These are phyloP conservation scores for Macroteleia sp. DNA, from an alignment of 2,888 invertebrate genomes.

Conservation along the genomic window DNA sequence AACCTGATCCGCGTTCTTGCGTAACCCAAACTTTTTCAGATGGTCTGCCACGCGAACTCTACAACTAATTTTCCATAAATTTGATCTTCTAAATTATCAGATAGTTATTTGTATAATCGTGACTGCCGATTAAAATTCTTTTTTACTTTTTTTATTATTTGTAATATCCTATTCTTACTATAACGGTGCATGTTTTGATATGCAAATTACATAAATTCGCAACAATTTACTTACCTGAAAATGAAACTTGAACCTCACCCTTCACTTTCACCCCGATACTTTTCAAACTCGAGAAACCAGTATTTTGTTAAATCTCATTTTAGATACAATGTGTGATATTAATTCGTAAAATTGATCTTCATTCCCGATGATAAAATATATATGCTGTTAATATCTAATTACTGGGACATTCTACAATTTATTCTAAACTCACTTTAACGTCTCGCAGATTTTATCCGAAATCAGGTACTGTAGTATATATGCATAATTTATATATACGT, in stretches of 20 bases:
- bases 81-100: no score
- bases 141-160: no score
- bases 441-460: no score
- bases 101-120: no score
- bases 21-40: slow-evolving; percentile 40
- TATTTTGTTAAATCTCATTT: slow-evolving; percentile 44
- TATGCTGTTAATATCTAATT: no score
- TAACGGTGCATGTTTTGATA: slow-evolving; percentile 44
- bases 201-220: slow-evolving; percentile 41
- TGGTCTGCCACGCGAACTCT: neutral
- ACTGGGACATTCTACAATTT: no score
- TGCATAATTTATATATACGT: no score
- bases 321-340: slow-evolving; percentile 40
- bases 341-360: slow-evolving; percentile 7
- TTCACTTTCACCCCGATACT: slow-evolving; percentile 63
- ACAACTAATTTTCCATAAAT: slow-evolving; percentile 1
- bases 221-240: slow-evolving; percentile 54
- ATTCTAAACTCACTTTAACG: no score
- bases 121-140: no score
- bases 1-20: slow-evolving; percentile 57
- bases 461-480: no score
- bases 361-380: no score
- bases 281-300: slow-evolving; percentile 54
- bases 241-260: slow-evolving; percentile 63
- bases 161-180: slow-evolving; percentile 13